Percentiles rank a stretch among this genome's conserved stretches.
These are phyloP conservation scores for Mesorhabditis belari DNA, from an alignment of 2,888 invertebrate genomes.

Conservation along the genomic window DNA sequence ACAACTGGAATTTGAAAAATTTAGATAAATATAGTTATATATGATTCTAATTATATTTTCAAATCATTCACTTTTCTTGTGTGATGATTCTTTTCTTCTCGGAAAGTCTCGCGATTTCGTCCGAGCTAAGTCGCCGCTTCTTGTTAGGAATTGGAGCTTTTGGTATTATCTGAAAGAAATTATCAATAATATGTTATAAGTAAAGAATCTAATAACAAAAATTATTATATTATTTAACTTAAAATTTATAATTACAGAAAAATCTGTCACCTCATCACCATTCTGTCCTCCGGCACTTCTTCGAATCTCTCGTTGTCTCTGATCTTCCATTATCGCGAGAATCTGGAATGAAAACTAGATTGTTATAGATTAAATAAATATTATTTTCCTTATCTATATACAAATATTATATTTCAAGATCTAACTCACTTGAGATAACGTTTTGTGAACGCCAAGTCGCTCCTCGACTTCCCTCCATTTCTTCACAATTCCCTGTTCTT, in stretches of 20 bases:
- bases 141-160: not conserved
- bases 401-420: too few species aligned
- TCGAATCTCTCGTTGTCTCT: not conserved
- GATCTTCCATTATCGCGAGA: constrained; percentile 8
- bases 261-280: not conserved
- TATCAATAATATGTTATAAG: not conserved
- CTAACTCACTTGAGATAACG: too few species aligned
- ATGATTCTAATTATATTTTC: too few species aligned
- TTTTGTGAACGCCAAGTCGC: too few species aligned
- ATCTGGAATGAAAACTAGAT: too few species aligned
- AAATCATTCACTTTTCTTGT: not conserved
- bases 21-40: too few species aligned
- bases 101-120: not conserved
- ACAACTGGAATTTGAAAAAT: too few species aligned
- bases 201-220: not conserved
- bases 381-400: too few species aligned
- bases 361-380: too few species aligned
- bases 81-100: not conserved
- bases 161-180: not conserved
- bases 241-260: not conserved
- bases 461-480: constrained; percentile 1
- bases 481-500: constrained; percentile 4
- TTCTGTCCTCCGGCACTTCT: not conserved
- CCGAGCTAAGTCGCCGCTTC: not conserved
- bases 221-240: not conserved